These are phyloP conservation scores for Zaprionus vittiger DNA, from an alignment of 1,140 invertebrate genomes.

Conservation along the genomic window DNA sequence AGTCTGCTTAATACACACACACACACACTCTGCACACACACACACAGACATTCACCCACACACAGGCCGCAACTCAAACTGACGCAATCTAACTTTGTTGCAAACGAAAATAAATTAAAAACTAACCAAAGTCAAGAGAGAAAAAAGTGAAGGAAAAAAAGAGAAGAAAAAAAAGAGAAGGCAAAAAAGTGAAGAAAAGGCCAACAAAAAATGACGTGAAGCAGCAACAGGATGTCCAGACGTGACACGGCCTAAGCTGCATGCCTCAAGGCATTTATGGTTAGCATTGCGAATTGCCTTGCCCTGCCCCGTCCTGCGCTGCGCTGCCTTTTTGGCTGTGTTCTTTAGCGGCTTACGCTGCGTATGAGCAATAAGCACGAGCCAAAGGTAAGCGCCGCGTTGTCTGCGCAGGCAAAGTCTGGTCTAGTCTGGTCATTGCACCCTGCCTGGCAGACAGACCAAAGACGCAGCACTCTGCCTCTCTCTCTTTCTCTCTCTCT, in stretches of 20 bases:
- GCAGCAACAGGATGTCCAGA: constrained; percentile 28
- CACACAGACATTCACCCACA: constrained; percentile 21
- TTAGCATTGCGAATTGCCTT: neutral
- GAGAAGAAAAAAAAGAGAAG: neutral
- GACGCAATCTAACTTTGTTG: constrained; percentile 1
- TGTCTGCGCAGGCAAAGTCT: neutral
- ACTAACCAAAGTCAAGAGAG: neutral
- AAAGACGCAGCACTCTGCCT: neutral
- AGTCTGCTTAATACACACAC: constrained; percentile 4
- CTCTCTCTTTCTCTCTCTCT: neutral
- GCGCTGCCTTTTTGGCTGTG: neutral
- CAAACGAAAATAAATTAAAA: constrained; percentile 18
- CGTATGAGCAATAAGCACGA: constrained; percentile 25
- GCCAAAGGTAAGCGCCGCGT: constrained; percentile 2
- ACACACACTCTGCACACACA: constrained; percentile 16
- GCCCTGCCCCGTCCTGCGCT: neutral
- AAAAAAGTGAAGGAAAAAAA: neutral
- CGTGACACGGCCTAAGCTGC: neutral
- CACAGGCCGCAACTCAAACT: constrained; percentile 26
- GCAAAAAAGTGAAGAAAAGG: neutral
- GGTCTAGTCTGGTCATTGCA: constrained; percentile 24
- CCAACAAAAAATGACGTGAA: neutral
- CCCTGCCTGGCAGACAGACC: neutral
- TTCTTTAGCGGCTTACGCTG: constrained; percentile 22
- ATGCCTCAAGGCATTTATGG: neutral